These are phyloP conservation scores for Trididemnum nubilum DNA, from an alignment of 23 tunicate species.

Conservation along the genomic window DNA sequence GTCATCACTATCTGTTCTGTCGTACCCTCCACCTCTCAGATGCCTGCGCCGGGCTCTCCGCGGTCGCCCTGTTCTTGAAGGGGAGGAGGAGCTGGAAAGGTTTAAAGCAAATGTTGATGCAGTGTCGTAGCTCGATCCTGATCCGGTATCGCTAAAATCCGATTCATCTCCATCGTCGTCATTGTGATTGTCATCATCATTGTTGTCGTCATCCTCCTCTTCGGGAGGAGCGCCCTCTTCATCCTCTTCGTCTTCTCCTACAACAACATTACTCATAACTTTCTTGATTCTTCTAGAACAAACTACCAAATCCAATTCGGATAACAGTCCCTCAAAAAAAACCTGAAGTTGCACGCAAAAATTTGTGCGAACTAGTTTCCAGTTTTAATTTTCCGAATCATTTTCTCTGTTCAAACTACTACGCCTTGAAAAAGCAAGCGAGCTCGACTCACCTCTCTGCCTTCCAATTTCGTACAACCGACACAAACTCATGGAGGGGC, in stretches of 20 bases:
- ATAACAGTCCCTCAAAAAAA: too few relatives aligned
- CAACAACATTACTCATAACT: not conserved
- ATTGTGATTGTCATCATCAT: constrained; percentile 35
- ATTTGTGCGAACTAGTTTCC: too few relatives aligned
- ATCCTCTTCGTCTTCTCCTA: constrained; percentile 64
- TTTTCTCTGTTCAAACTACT: too few relatives aligned
- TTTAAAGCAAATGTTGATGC: not conserved
- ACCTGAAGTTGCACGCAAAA: not conserved
- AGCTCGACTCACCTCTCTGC: constrained; percentile 46
- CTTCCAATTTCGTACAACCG: constrained; percentile 75
- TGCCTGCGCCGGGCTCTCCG: constrained; percentile 10
- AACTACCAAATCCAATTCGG: too few relatives aligned
- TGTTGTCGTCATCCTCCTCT: constrained; percentile 42
- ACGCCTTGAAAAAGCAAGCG: too few relatives aligned
- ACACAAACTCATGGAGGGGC: constrained; percentile 58
- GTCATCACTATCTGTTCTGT: not conserved
- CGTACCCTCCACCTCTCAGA: not conserved
- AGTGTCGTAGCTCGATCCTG: constrained; percentile 10
- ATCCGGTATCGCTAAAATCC: not conserved
- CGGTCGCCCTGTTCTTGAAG: not conserved
- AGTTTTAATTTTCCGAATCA: too few relatives aligned
- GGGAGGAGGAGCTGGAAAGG: too few relatives aligned
- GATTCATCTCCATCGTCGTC: constrained; percentile 15
- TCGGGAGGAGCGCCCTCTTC: constrained; percentile 24
- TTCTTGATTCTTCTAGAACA: too few relatives aligned